These are phyloP conservation scores for Drosophila prolongata DNA, from an alignment of 2,888 invertebrate genomes.

Conservation along the genomic window DNA sequence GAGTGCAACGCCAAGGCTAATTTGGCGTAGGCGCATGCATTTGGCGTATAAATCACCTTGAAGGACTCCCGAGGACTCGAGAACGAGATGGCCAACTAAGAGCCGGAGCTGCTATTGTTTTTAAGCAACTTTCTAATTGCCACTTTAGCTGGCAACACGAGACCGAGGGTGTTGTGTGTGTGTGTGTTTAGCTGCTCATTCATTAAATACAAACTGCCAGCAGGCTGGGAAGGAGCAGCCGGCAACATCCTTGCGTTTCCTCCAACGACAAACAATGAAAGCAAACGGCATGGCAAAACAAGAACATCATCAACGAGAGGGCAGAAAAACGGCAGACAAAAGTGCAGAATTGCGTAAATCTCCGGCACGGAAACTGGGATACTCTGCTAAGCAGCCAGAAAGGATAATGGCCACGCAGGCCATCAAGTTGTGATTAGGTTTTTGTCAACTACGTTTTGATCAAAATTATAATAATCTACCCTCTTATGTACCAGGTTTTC, in stretches of 20 bases:
- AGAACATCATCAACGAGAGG: slow-evolving; percentile 8
- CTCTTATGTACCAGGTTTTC: neutral
- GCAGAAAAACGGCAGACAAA: slow-evolving; percentile 23
- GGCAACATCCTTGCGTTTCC: slow-evolving; percentile 39
- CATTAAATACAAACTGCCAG: slow-evolving; percentile 73
- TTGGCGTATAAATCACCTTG: slow-evolving; percentile 70
- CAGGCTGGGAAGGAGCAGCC: slow-evolving; percentile 56
- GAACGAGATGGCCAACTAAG: slow-evolving; percentile 39
- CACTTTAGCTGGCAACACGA: slow-evolving; percentile 57
- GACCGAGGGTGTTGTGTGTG: neutral
- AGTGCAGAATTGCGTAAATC: slow-evolving; percentile 46
- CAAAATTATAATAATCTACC: slow-evolving; percentile 35
- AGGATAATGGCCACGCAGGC: slow-evolving; percentile 15
- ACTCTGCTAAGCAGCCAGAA: neutral
- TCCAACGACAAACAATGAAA: slow-evolving; percentile 63
- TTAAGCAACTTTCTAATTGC: slow-evolving; percentile 75
- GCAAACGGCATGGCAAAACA: slow-evolving; percentile 59
- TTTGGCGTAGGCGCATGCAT: slow-evolving; percentile 69
- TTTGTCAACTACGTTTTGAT: slow-evolving; percentile 31
- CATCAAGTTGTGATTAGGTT: slow-evolving; percentile 27
- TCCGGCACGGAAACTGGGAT: slow-evolving; percentile 3
- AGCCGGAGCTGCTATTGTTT: slow-evolving; percentile 56
- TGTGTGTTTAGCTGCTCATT: slow-evolving; percentile 60
- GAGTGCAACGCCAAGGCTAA: slow-evolving; percentile 75
- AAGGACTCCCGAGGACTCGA: slow-evolving; percentile 43